Conservation (phyloP, 2,888 invertebrate species). For the Choreutis nemorana region DNA sequence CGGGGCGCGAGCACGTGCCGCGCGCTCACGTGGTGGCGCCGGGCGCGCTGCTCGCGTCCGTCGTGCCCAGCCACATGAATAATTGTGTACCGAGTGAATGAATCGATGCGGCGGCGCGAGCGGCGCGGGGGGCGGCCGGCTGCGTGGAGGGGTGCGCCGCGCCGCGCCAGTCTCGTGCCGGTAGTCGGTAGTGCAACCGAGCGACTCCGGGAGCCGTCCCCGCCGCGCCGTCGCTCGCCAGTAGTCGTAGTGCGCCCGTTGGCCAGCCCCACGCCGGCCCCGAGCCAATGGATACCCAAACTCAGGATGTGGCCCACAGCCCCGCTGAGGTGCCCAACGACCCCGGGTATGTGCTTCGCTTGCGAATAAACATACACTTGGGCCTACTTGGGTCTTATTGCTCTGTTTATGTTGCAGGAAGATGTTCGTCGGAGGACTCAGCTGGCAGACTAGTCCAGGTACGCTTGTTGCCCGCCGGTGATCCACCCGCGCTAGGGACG, state of each 20-base stretch:
- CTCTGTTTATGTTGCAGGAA: slow-evolving; percentile 87
- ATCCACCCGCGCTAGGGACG: slow-evolving; percentile 28
- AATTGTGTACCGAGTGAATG: slow-evolving; percentile 63
- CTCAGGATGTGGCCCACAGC: slow-evolving; percentile 82
- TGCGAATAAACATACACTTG: no score
- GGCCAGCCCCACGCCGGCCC: slow-evolving; percentile 46
- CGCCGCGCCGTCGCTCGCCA: slow-evolving; percentile 63
- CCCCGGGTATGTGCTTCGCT: slow-evolving; percentile 77
- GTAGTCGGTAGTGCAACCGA: slow-evolving; percentile 74
- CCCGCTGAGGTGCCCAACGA: slow-evolving; percentile 94
- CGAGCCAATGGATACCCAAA: slow-evolving; percentile 76
- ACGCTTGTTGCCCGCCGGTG: slow-evolving; percentile 51
- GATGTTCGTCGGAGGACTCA: slow-evolving; percentile 99
- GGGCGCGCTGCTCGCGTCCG: slow-evolving; percentile 34
- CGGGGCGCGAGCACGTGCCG: slow-evolving; percentile 52
- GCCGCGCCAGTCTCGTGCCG: slow-evolving; percentile 73
- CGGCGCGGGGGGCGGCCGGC: slow-evolving; percentile 28
- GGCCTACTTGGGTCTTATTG: no score
- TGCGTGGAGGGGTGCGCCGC: slow-evolving; percentile 54
- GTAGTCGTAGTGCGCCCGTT: slow-evolving; percentile 68
- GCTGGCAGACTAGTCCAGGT: slow-evolving; percentile 99
- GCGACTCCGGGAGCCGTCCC: slow-evolving; percentile 70
- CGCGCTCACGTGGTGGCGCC: slow-evolving; percentile 56
- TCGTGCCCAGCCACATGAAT: slow-evolving; percentile 58
- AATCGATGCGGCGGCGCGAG: slow-evolving; percentile 58